Evolutionary conservation across 2,888 invertebrate species (phyloP), one percentile per base, ranked within the genome.

Genomic region (Cerastis leucographa): DNA sequence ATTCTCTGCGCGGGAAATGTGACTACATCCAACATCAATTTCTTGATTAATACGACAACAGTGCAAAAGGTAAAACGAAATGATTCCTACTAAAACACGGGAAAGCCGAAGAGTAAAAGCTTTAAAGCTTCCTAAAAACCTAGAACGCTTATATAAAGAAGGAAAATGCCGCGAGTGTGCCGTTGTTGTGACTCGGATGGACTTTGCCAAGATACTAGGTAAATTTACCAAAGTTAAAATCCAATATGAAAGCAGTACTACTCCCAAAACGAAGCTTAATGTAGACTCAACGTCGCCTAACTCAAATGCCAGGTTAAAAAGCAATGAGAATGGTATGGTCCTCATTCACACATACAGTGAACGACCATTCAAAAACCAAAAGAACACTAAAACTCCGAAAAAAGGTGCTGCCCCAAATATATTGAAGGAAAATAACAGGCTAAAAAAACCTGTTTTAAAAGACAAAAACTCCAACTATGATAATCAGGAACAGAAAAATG

Each of bases 1-100:
- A 92, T 92, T 86, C 87, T 89, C 92, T 95, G 95, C 96, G 97
- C 97, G 97, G 97, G 97, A 97, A 97, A 97, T 96, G 95, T 95
- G 93, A 92, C 92, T 92, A 91, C 90, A 91, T 91, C 92, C 88
- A 85, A 77, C 91, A 88, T 87, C 90, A 89, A 86, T 92, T 87
- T 84, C 81, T 88, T 74, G 86, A 81, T 87, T 87, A 85, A 76
- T 83, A 83, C 73, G 46, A 80, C 66, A 71, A 80, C 46, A 80
- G 71, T 76, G 65, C n/a, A 74, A 51, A 74, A 71, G 68, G 76
- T 73, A 40, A 77, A 74, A 65, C 72, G 87, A 72, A 81, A 96
- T 96, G 96, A 95, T 96, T 91, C 93, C 95, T 14, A 94, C 91
- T 78, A 95, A 94, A 89, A 87, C 89, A 81, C 92, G 95, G 74